phyloP scores from a whole-genome alignment of 2,797 vertebrate species.

The Crenichthys baileyi region DNA sequence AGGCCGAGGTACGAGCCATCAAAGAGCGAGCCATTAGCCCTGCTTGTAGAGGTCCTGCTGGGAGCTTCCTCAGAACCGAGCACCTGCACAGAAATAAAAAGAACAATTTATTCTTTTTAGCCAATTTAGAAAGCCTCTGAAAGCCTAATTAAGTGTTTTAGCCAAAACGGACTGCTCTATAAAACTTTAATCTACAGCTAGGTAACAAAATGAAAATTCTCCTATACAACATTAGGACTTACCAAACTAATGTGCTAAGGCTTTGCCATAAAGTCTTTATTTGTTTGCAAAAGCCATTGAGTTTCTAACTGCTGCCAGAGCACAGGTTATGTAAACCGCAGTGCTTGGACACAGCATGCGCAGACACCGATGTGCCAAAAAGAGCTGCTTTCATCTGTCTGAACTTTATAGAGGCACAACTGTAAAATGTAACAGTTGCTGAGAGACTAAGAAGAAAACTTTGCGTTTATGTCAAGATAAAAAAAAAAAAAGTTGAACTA shows the following conservation, averaged over 20 bases:
- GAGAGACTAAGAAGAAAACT: constrained; percentile 57
- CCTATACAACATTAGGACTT: constrained; percentile 48
- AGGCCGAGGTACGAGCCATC: constrained; percentile 84
- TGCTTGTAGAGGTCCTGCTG: constrained; percentile 50
- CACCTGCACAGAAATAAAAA: constrained; percentile 71
- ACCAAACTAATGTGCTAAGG: constrained; percentile 50
- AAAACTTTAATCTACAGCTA: constrained; percentile 55
- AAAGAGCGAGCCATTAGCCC: constrained; percentile 63
- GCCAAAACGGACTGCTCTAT: constrained; percentile 51
- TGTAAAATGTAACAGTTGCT: constrained; percentile 37
- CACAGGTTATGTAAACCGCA: constrained; percentile 14
- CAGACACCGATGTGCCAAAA: constrained; percentile 22
- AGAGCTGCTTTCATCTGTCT: constrained; percentile 3
- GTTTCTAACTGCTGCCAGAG: constrained; percentile 18
- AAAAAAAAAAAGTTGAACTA: constrained; percentile 67
- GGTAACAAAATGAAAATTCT: constrained; percentile 43
- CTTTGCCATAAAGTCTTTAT: constrained; percentile 42
- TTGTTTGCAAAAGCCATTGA: constrained; percentile 34
- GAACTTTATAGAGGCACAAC: constrained; percentile 12
- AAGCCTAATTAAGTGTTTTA: constrained; percentile 39
- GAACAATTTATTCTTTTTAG: constrained; percentile 50
- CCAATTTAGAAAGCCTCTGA: constrained; percentile 48
- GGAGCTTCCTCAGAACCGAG: constrained; percentile 57
- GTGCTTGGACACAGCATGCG: constrained; percentile 21
- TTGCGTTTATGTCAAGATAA: constrained; percentile 72